phyloP scores from a whole-genome alignment of 2,113 vertebrate species.

The Uropsilus gracilis region DNA sequence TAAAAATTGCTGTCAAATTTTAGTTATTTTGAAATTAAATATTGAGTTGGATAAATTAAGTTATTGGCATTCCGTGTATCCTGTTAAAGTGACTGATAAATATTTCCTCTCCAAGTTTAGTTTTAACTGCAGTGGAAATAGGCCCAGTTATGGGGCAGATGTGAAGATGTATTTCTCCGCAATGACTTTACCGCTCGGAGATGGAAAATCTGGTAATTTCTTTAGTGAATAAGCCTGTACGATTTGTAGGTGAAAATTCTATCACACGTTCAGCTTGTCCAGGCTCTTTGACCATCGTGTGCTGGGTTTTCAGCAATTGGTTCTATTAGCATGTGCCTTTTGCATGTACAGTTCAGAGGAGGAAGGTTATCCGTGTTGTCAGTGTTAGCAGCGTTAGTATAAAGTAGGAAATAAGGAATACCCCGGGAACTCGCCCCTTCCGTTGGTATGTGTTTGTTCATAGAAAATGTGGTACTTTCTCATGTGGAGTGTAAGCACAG shows the following conservation, averaged over 20 bases:
- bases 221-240: background rate
- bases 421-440: background rate
- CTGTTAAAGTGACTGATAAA: no score
- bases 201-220: background rate
- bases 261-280: background rate
- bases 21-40: no score
- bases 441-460: background rate
- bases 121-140: no score
- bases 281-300: background rate
- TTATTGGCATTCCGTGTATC: no score
- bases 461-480: slow-evolving; percentile 3
- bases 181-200: background rate
- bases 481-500: background rate
- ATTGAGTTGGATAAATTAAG: no score
- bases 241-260: background rate
- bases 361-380: background rate
- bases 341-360: background rate
- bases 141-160: no score
- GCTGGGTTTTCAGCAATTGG: background rate
- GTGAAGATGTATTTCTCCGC: background rate
- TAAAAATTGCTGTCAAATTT: no score
- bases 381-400: background rate
- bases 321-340: background rate
- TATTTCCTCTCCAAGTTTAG: no score
- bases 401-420: slow-evolving; percentile 7